Conservation (phyloP, 2,113 vertebrate species). For the Ceyx cyanopectus region DNA sequence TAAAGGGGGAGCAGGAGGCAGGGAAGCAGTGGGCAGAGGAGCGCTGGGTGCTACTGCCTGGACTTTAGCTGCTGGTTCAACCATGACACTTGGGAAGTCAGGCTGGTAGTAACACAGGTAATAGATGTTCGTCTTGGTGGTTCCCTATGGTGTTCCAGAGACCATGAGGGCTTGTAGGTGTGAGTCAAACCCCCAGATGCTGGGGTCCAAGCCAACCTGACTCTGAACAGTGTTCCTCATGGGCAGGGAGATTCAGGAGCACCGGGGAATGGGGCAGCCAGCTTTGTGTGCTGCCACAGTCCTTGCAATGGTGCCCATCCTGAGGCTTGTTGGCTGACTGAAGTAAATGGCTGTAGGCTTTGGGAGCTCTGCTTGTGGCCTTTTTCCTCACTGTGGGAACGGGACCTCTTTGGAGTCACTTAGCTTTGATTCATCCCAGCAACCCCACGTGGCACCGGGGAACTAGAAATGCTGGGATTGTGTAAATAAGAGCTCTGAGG, state of each 20-base stretch:
- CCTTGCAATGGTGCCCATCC: rapidly evolving
- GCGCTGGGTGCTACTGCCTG: too few relatives aligned
- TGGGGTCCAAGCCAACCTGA: not conserved
- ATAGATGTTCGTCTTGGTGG: not conserved
- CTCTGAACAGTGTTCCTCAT: not conserved
- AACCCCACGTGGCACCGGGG: rapidly evolving
- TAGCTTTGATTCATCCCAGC: not conserved
- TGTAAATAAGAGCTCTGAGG: rapidly evolving
- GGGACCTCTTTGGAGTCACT: not conserved
- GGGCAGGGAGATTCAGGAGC: rapidly evolving
- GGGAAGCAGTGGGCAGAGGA: too few relatives aligned
- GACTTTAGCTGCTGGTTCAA: too few relatives aligned
- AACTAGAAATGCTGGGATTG: not conserved
- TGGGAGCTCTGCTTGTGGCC: not conserved
- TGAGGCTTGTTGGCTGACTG: not conserved
- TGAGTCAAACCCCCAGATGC: not conserved
- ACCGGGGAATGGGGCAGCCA: not conserved
- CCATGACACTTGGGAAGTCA: not conserved
- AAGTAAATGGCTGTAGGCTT: not conserved
- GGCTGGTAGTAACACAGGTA: not conserved
- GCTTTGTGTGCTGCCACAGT: rapidly evolving
- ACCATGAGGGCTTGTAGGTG: not conserved
- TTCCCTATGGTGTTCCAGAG: rapidly evolving
- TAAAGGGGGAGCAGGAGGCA: too few relatives aligned
- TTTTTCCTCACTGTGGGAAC: rapidly evolving